phyloP scores from a whole-genome alignment of 2,113 vertebrate genomes.

The Syngnathus typhle region DNA sequence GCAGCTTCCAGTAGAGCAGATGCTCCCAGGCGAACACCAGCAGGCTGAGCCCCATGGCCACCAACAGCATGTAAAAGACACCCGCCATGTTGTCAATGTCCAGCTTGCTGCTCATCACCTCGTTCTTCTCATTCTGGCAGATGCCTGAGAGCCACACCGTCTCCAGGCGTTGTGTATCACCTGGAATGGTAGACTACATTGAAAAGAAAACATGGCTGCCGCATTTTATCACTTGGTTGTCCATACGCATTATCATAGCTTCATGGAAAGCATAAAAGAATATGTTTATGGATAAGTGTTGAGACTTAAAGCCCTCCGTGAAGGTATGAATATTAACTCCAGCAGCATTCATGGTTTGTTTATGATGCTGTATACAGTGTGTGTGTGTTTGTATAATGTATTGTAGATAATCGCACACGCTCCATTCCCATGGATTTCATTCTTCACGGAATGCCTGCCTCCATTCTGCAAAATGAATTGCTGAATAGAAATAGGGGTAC shows the following conservation, averaged over 20 bases:
- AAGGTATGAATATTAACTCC: slow-evolving; percentile 58
- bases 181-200: slow-evolving; percentile 53
- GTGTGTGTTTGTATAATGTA: slow-evolving; percentile 10
- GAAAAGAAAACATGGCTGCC: not conserved
- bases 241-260: slow-evolving; percentile 29
- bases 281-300: slow-evolving; percentile 7
- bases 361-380: slow-evolving; percentile 10
- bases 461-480: slow-evolving; percentile 37
- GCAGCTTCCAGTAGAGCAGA: slow-evolving; percentile 91
- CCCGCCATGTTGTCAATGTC: slow-evolving; percentile 99
- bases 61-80: slow-evolving; percentile 97
- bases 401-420: slow-evolving; percentile 42
- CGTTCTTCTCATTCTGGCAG: slow-evolving; percentile 98
- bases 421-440: slow-evolving; percentile 57
- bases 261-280: slow-evolving; percentile 17
- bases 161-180: slow-evolving; percentile 92
- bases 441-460: slow-evolving; percentile 46
- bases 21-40: slow-evolving; percentile 98
- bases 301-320: slow-evolving; percentile 35
- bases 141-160: slow-evolving; percentile 96
- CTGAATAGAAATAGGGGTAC: not conserved
- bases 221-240: slow-evolving; percentile 28
- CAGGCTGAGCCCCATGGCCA: slow-evolving; percentile 96
- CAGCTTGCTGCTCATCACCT: slow-evolving; percentile 97
- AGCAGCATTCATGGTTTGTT: slow-evolving; percentile 28